These are phyloP conservation scores for Harpagus bidentatus DNA, from an alignment of 2,113 vertebrate species.

Conservation along the genomic window DNA sequence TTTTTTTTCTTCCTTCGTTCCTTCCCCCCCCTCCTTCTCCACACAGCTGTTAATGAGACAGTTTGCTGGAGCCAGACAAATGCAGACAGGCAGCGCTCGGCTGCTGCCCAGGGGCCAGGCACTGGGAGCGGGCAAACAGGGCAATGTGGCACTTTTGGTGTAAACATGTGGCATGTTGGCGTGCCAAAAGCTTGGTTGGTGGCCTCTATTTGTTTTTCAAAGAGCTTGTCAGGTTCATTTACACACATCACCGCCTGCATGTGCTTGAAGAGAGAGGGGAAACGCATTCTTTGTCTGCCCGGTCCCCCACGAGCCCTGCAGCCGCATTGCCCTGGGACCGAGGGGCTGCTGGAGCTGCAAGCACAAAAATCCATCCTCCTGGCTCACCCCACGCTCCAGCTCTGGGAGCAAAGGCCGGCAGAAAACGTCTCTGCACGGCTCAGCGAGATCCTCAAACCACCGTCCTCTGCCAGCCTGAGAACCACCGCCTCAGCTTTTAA, in stretches of 20 bases:
- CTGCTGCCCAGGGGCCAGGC: background rate
- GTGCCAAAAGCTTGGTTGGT: constrained; percentile 66
- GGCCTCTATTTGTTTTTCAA: constrained; percentile 69
- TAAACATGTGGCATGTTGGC: constrained; percentile 56
- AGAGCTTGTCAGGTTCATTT: constrained; percentile 67
- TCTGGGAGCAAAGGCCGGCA: background rate
- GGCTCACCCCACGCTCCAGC: background rate
- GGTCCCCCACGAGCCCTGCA: background rate
- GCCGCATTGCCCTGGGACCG: rapidly evolving
- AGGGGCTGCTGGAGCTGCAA: background rate
- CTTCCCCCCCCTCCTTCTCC: background rate
- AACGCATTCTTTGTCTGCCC: constrained; percentile 40
- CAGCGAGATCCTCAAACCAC: background rate
- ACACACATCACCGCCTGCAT: constrained; percentile 27
- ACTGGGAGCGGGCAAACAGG: constrained; percentile 16
- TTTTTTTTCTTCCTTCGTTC: background rate
- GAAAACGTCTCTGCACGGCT: background rate
- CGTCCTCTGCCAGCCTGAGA: background rate
- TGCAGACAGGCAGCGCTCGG: background rate
- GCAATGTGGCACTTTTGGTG: constrained; percentile 37
- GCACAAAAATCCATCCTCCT: rapidly evolving
- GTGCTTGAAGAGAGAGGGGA: background rate
- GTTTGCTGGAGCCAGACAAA: constrained; percentile 57
- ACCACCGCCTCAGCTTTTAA: background rate
- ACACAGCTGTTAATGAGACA: constrained; percentile 65